Base-by-base conservation (phyloP, 2,113 vertebrate species). In the Chamaetylas fuelleborni region DNA sequence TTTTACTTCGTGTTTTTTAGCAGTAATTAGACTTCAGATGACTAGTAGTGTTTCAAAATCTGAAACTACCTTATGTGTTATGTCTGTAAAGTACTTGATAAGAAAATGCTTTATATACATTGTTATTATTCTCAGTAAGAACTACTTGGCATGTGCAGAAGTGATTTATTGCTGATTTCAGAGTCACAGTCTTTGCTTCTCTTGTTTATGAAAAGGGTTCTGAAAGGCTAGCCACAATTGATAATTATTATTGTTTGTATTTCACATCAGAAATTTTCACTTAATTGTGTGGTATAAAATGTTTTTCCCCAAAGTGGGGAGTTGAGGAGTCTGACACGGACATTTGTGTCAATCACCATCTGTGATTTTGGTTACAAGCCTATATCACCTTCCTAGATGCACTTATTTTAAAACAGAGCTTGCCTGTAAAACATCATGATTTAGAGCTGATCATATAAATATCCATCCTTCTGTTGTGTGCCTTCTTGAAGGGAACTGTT, bases 391-490 rank as follows among this genome's bases (percentile, higher is more conserved):
- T 42, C 24, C 5, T 71, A 64, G 22, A 34, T 86, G n/a, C 33
- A 90, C 67, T 86, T 94, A 95, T 96, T 81, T 88, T 89, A 86
- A 94, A 96, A 77, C 81, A 81, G 92, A 96, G 7, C 76, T 93
- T 85, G 62, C 36, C 76, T 90, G 26, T 90, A 94, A 95, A 96
- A 66, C 56, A 86, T 73, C 38, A 89, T 90, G 92, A 73, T 95
- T 96, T 96, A 96, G 34, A 93, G 60, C 64, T 83, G 74, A 92
- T 94, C 85, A 26, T 96, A 96, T 90, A 96, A 95, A 94, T 96
- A 95, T 67, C 90, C 90, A 97, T 43, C 94, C 96, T 97, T 94
- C 94, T 97, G 90, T 96, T 95, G 81, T 60, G 60, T 90, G 78
- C 81, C 67, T 96, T 86, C 28, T 1, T 91, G 88, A 93, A 92